Conservation (phyloP, 2,113 vertebrate species). For the Bos indicus region DNA sequence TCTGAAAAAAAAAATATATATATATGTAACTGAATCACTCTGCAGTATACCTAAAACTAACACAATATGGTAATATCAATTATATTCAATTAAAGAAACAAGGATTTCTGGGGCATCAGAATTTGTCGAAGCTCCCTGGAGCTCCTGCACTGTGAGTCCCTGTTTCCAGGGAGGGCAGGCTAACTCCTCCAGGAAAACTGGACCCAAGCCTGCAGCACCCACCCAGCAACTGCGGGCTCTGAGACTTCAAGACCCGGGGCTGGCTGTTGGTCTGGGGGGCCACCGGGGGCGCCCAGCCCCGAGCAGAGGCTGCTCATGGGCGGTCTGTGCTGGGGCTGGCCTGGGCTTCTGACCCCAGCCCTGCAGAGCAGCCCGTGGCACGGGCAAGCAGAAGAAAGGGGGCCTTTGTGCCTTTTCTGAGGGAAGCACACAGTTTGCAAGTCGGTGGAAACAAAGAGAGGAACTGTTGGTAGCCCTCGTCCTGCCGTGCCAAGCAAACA, state of each 20-base stretch:
- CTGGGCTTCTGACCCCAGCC: background rate
- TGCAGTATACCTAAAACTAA: background rate
- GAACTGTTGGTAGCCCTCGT: conserved; percentile 25
- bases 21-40: background rate
- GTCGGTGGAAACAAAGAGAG: conserved; percentile 49
- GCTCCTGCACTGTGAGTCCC: background rate
- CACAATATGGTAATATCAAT: too few species aligned
- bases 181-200: background rate
- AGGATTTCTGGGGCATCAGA: background rate
- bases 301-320: background rate
- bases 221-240: background rate
- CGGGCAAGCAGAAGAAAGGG: background rate
- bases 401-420: conserved; percentile 13
- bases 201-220: too few species aligned
- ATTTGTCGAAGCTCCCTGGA: background rate
- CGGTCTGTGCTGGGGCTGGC: background rate
- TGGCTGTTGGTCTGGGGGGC: background rate
- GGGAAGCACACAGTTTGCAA: background rate
- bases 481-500: conserved; percentile 12
- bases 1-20: background rate
- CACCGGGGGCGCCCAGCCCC: background rate
- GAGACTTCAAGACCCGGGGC: conserved; percentile 33
- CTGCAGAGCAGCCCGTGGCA: background rate
- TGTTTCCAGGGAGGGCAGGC: background rate
- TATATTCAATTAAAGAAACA: background rate